Base-by-base conservation (phyloP, 2,797 vertebrate species). In the Lacerta viridis region DNA sequence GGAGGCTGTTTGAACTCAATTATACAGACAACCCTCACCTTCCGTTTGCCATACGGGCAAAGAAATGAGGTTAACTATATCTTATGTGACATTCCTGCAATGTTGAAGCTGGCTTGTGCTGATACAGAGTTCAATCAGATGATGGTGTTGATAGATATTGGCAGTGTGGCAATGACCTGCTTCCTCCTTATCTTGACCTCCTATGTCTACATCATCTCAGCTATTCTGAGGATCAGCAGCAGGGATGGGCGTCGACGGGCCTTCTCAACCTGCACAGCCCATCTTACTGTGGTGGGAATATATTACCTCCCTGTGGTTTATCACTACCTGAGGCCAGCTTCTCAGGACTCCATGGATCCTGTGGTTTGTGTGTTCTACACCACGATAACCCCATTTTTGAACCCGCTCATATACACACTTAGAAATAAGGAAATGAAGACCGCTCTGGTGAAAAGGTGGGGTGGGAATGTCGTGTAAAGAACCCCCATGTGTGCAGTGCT, bases 221-320 rank as follows among this genome's bases (percentile, higher is more conserved):
- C 90, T 50, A 94, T 95, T 85, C 76, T 94, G 74, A 91, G 84
- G 68, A 95, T 95, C 23, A 93, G 90, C 66, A 94, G 91, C 0
- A 85, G 39, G 0, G 92, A 94, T 36, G 92, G 94, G 11, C 91
- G 83, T 74, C 87, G 10, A 11, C 92, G 91, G 68, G 92, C 93
- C 86, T 94, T 94, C 84, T 95, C 93, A 20, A 95, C 92, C 4
- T 95, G 93, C 87, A 92, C 91, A 81, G 92, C 92, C 23, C 94
- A 94, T 41, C 77, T 95, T 75, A 93, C 89, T 0, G 89, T 94
- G 0, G 88, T 95, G 18, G 5, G 86, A 0, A 1, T 95, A 61
- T 94, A 93, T 0, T 95, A 90, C 0, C 84, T 91, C 0, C 93
- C 90, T 1, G 27, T 94, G 1, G 90, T 93, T 61, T 43, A 92